These are phyloP conservation scores for Limnephilus auricula DNA, from an alignment of 2,888 invertebrate genomes.

Conservation along the genomic window DNA sequence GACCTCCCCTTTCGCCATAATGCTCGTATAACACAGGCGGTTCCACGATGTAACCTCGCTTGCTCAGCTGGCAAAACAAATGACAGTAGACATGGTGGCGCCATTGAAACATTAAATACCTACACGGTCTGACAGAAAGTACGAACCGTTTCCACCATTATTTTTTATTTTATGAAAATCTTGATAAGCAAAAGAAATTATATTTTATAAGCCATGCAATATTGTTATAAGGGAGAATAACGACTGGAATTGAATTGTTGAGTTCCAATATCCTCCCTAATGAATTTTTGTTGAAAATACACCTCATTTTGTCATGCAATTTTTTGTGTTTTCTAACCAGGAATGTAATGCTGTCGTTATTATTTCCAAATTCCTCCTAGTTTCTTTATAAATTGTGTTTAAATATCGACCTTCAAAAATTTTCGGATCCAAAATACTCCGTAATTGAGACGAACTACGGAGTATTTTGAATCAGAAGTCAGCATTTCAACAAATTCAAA, in stretches of 20 bases:
- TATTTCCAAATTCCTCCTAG: too few relatives aligned
- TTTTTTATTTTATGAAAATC: background rate
- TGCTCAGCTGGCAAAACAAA: constrained; percentile 39
- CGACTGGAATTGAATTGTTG: background rate
- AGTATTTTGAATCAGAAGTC: too few relatives aligned
- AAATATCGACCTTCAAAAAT: too few relatives aligned
- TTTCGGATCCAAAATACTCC: too few relatives aligned
- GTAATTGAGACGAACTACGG: too few relatives aligned
- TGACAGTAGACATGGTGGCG: constrained; percentile 43
- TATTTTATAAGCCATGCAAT: background rate
- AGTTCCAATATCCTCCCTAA: too few relatives aligned
- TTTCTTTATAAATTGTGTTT: too few relatives aligned
- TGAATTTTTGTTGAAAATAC: too few relatives aligned
- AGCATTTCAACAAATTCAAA: too few relatives aligned
- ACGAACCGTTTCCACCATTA: background rate
- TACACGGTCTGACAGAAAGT: background rate
- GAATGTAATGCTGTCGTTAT: too few relatives aligned
- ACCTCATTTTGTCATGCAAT: too few relatives aligned
- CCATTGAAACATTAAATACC: constrained; percentile 9
- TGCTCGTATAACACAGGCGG: background rate
- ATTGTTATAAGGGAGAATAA: background rate
- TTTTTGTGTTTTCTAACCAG: too few relatives aligned
- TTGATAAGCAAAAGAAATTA: background rate
- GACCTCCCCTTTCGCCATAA: constrained; percentile 7
- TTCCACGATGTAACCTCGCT: constrained; percentile 14